These are phyloP conservation scores for Mustela nigripes DNA, from an alignment of 2,113 vertebrate genomes.

Conservation along the genomic window DNA sequence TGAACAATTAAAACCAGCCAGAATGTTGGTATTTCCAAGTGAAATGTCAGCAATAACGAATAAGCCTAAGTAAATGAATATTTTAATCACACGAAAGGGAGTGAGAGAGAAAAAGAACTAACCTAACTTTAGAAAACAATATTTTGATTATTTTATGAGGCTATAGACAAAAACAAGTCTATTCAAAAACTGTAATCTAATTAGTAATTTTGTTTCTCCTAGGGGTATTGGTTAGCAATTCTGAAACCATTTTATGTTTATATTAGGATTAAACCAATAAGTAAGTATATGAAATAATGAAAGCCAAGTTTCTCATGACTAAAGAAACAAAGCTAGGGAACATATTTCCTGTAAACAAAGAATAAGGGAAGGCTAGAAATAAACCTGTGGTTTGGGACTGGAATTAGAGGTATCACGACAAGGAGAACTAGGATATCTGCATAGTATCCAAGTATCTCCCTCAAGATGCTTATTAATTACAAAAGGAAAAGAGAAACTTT, in stretches of 20 bases:
- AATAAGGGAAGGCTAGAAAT: background rate
- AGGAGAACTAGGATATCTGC: background rate
- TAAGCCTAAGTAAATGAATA: background rate
- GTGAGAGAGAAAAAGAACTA: background rate
- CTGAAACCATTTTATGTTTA: background rate
- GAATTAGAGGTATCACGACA: background rate
- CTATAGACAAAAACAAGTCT: background rate
- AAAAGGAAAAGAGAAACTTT: background rate
- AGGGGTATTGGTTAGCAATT: background rate
- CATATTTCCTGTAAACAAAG: background rate
- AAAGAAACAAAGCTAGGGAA: background rate
- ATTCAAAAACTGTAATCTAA: background rate
- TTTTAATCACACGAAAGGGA: background rate
- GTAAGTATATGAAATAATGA: background rate
- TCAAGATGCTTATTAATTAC: background rate
- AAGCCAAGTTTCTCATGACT: background rate
- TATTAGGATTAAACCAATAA: background rate
- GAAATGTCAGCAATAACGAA: background rate
- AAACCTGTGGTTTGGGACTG: background rate
- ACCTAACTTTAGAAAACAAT: background rate
- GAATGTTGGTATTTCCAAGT: background rate
- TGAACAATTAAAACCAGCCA: background rate
- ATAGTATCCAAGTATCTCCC: background rate
- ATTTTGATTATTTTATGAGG: background rate
- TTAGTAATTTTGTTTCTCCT: background rate